phyloP scores from a whole-genome alignment of 2,113 vertebrate genomes.

The Atrichornis clamosus region DNA sequence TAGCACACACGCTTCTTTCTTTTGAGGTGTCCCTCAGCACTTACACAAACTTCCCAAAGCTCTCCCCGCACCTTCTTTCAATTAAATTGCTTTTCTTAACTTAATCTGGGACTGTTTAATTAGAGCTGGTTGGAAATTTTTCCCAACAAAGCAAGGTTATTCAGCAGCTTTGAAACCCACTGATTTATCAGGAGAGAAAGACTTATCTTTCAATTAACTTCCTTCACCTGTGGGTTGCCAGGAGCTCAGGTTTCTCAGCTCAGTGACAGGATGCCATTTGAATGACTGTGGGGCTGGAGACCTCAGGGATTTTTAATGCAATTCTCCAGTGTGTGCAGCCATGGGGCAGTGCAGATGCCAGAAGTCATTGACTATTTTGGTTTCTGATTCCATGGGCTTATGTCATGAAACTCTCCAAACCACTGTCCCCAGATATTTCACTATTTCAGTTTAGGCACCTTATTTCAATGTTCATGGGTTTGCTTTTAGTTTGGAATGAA shows the following conservation, averaged over 20 bases:
- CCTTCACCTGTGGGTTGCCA: neutral
- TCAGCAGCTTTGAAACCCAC: slow-evolving; percentile 1
- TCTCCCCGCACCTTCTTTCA: neutral
- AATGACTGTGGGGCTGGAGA: neutral
- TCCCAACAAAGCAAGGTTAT: neutral
- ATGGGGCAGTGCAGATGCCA: neutral
- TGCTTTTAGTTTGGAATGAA: neutral
- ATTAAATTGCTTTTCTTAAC: slow-evolving; percentile 18
- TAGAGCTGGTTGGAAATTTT: neutral
- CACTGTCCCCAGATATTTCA: neutral
- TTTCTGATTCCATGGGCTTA: neutral
- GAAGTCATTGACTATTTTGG: neutral
- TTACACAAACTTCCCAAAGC: neutral
- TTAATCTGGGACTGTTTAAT: slow-evolving; percentile 8
- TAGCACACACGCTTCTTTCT: neutral
- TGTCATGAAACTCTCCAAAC: neutral
- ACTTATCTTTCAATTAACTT: slow-evolving; percentile 30
- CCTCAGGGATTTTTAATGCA: neutral
- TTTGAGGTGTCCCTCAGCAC: neutral
- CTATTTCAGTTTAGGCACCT: neutral
- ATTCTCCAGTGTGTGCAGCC: neutral
- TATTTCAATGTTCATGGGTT: neutral
- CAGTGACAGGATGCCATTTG: neutral
- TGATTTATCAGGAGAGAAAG: slow-evolving; percentile 22
- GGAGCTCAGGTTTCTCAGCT: neutral